Evolutionary conservation across 2,888 invertebrate genomes (phyloP), one percentile per base, ranked within the genome.

Genomic region (Platycheirus rosarum): DNA sequence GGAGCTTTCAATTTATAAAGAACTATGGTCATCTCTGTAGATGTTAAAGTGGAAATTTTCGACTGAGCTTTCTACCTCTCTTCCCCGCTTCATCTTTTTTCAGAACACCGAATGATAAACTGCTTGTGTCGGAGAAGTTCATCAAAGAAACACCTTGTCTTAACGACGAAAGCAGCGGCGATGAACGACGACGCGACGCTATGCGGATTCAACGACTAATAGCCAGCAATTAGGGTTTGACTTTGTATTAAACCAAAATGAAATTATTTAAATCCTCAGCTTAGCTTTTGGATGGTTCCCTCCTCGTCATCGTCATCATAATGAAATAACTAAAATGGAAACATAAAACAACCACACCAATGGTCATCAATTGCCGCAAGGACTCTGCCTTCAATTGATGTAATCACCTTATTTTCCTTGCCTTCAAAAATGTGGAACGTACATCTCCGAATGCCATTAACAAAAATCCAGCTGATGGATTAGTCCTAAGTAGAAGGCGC

Each of bases 181-280:
- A 53, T 42, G 23, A n/a, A n/a, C n/a, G n/a, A n/a, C n/a, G n/a
- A n/a, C n/a, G n/a, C n/a, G n/a, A n/a, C n/a, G n/a, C n/a, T n/a
- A 23, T 13, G 40, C 32, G 32, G 68, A 63, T 69, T 32, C 16
- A 68, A 69, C 74, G 62, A 63, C 73, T 79, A 79, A 79, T 79
- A 63, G 63, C n/a, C 37, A 69, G 74, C 74, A 79, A 79, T 79
- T 79, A 79, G 74, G 69, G 49, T 69, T 79, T 74, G 57, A 51
- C 62, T 73, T 49, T 16, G 79, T 68, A 79, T 79, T 79, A 74
- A 79, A 79, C 62, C 57, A 55, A 69, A 74, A 65, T 74, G 53
- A 78, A 68, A 78, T 78, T 73, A 78, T 78, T 78, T 78, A 73
- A 78, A 73, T 78, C 78, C 71, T 46, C 26, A 48, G 20, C 44